Evolutionary conservation across 2,888 invertebrate genomes (phyloP).

Genomic region (Chrysolina americana): DNA sequence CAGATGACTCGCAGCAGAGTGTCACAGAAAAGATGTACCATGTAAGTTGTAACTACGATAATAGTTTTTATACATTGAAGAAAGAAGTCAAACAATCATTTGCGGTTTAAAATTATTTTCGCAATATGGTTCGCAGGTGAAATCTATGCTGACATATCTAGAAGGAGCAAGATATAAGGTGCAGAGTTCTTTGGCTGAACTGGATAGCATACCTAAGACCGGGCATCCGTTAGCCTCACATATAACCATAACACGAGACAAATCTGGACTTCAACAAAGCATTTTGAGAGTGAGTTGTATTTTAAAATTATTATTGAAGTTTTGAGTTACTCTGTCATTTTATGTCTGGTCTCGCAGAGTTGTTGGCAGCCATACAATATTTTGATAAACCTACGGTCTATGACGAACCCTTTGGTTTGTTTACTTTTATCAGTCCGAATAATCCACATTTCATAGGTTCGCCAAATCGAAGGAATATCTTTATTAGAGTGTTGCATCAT

Average conservation of each 20-base stretch:
- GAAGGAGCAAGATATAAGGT: constrained; percentile 93
- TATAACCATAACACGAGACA: constrained; percentile 90
- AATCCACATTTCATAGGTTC: too few relatives aligned
- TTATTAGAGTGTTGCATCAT: too few relatives aligned
- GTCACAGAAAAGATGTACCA: constrained; percentile 94
- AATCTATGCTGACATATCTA: constrained; percentile 91
- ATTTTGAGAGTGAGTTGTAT: constrained; percentile 78
- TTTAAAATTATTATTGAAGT: background rate
- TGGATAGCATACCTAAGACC: constrained; percentile 83
- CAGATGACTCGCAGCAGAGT: constrained; percentile 91
- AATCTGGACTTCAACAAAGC: constrained; percentile 90
- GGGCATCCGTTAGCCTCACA: constrained; percentile 89
- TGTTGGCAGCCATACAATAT: too few relatives aligned
- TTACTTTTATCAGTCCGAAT: too few relatives aligned
- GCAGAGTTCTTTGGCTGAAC: constrained; percentile 84
- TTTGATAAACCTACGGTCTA: too few relatives aligned
- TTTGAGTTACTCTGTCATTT: too few relatives aligned
- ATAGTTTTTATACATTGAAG: too few relatives aligned
- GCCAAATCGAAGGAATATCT: too few relatives aligned
- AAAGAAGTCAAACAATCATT: too few relatives aligned
- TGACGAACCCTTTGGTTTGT: too few relatives aligned
- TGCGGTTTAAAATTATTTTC: too few relatives aligned
- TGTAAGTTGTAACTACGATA: constrained; percentile 72
- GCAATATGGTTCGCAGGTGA: constrained; percentile 78
- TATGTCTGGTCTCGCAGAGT: too few relatives aligned